phyloP scores from a whole-genome alignment of 2,113 vertebrate species.

The Poeciliopsis occidentalis region DNA sequence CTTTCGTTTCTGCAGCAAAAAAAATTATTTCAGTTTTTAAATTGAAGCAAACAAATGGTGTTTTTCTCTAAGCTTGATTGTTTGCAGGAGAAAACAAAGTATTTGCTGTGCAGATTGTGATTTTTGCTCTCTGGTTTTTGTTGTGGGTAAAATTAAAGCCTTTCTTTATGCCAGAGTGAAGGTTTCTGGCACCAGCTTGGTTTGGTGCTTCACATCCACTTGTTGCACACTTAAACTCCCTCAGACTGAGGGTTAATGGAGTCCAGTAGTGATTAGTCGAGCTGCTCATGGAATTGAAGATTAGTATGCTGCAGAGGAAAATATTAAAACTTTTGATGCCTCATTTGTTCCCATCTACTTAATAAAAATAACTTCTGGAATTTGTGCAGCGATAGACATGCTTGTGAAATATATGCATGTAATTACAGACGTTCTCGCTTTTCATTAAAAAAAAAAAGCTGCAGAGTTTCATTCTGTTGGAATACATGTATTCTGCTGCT shows the following conservation, averaged over 20 bases:
- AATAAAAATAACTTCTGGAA: neutral
- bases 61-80: constrained; percentile 11
- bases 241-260: constrained; percentile 10
- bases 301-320: neutral
- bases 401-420: neutral
- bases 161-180: constrained; percentile 10
- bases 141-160: neutral
- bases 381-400: neutral
- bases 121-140: neutral
- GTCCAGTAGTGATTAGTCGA: neutral
- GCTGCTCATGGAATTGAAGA: neutral
- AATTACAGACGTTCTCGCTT: constrained; percentile 1
- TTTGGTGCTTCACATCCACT: constrained; percentile 35
- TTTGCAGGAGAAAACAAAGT: neutral
- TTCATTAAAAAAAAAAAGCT: neutral
- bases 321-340: neutral
- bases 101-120: neutral
- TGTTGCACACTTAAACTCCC: constrained; percentile 34
- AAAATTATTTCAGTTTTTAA: constrained; percentile 1
- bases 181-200: constrained; percentile 1
- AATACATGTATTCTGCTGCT: constrained; percentile 19
- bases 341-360: neutral
- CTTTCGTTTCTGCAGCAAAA: constrained; percentile 10
- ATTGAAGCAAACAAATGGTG: neutral
- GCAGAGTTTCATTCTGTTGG: neutral